Evolutionary conservation across 2,113 vertebrate species (phyloP).

Genomic region (Macrotus californicus): DNA sequence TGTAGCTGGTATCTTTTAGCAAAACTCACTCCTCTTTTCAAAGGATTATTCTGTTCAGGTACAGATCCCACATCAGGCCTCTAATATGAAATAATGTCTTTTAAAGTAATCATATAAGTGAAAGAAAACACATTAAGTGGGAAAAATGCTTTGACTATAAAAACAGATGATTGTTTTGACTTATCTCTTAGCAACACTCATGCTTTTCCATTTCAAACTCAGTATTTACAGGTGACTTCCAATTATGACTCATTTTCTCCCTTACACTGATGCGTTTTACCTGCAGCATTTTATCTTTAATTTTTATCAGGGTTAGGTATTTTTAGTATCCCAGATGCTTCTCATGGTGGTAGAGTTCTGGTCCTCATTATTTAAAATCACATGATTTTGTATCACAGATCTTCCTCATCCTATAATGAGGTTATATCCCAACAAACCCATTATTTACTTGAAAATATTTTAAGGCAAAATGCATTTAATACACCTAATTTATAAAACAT

Average conservation of each 20-base stretch:
- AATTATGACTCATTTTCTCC: neutral
- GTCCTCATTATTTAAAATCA: constrained; percentile 13
- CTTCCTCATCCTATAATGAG: neutral
- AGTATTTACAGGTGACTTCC: constrained; percentile 30
- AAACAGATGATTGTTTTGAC: neutral
- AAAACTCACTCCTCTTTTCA: neutral
- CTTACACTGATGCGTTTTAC: neutral
- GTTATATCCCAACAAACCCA: neutral
- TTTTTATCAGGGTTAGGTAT: neutral
- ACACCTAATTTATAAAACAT: neutral
- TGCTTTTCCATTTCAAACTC: neutral
- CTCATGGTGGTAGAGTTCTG: neutral
- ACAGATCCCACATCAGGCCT: neutral
- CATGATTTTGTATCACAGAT: neutral
- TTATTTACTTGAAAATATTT: neutral
- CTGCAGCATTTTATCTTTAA: constrained; percentile 1
- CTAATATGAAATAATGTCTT: neutral
- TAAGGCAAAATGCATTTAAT: neutral
- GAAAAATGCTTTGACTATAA: neutral
- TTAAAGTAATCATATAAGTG: neutral
- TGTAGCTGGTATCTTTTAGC: neutral
- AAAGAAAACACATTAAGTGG: neutral
- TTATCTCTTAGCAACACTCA: neutral
- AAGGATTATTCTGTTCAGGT: neutral
- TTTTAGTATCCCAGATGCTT: neutral